These are phyloP conservation scores for Cosmorhoe ocellata DNA, from an alignment of 2,888 invertebrate species.

Conservation along the genomic window DNA sequence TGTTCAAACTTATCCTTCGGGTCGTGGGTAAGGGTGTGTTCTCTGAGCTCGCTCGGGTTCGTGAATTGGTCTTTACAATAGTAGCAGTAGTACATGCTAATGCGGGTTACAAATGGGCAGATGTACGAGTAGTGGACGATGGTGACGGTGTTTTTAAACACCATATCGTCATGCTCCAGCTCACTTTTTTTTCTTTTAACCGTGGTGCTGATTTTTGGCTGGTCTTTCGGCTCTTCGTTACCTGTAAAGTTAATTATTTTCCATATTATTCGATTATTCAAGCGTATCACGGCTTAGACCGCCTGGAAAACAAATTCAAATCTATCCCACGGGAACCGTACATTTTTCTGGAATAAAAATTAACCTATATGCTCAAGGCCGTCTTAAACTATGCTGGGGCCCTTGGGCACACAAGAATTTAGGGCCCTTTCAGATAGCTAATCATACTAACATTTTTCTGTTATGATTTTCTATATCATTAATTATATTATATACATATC, in stretches of 20 bases:
- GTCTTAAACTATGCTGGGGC: too few species aligned
- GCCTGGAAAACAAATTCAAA: too few species aligned
- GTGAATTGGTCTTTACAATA: constrained; percentile 73
- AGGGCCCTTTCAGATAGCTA: too few species aligned
- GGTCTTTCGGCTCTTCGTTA: constrained; percentile 30
- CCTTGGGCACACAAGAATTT: too few species aligned
- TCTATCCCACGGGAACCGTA: too few species aligned
- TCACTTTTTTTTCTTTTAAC: constrained; percentile 40
- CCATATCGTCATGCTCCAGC: constrained; percentile 57
- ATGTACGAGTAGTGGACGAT: constrained; percentile 66
- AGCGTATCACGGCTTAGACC: too few species aligned
- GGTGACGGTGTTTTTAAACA: constrained; percentile 55
- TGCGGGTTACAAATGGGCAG: constrained; percentile 66
- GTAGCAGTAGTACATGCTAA: constrained; percentile 71
- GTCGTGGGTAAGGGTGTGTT: constrained; percentile 65
- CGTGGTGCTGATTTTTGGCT: constrained; percentile 17
- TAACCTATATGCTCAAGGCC: too few species aligned
- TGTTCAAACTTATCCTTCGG: constrained; percentile 53
- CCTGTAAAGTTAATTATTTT: constrained; percentile 28
- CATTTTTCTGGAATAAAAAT: too few species aligned
- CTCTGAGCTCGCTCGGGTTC: constrained; percentile 61
- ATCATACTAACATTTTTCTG: too few species aligned
- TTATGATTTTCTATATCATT: too few species aligned
- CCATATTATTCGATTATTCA: too few species aligned
- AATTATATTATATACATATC: too few species aligned